Evolutionary conservation across 2,797 vertebrate species (phyloP).

Genomic region (Artibeus lituratus): DNA sequence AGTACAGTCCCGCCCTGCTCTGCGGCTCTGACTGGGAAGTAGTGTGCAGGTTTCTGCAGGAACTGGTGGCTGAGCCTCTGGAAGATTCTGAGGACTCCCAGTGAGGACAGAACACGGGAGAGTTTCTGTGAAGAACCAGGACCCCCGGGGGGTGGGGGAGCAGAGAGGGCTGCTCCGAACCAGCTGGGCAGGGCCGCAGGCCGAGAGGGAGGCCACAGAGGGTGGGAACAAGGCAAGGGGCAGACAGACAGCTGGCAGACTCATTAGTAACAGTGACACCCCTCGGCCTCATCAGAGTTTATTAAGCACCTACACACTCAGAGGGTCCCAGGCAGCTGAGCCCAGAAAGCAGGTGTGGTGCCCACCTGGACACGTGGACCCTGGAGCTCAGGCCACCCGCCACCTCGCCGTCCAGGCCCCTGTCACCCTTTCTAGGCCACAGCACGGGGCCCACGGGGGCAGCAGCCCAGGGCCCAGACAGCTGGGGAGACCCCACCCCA

Average conservation of each 20-base stretch:
- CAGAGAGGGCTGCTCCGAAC: neutral
- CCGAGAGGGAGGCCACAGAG: neutral
- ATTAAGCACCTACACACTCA: neutral
- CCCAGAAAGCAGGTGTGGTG: neutral
- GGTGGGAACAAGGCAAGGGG: neutral
- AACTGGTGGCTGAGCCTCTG: neutral
- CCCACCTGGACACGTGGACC: neutral
- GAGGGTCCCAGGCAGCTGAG: neutral
- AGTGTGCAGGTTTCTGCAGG: neutral
- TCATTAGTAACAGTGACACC: neutral
- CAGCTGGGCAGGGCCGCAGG: neutral
- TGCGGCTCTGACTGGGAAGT: neutral
- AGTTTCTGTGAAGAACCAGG: neutral
- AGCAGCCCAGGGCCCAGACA: neutral
- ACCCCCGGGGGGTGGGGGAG: too few species aligned
- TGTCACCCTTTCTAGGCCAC: neutral
- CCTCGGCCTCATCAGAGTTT: neutral
- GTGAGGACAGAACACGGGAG: neutral
- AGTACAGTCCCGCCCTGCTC: neutral
- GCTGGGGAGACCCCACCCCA: neutral
- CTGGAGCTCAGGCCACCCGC: neutral
- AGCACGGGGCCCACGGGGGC: neutral
- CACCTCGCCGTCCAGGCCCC: neutral
- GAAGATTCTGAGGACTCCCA: neutral
- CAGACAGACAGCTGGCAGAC: neutral